phyloP scores from a whole-genome alignment of 1,140 invertebrate species.

The Aplysia californica region DNA sequence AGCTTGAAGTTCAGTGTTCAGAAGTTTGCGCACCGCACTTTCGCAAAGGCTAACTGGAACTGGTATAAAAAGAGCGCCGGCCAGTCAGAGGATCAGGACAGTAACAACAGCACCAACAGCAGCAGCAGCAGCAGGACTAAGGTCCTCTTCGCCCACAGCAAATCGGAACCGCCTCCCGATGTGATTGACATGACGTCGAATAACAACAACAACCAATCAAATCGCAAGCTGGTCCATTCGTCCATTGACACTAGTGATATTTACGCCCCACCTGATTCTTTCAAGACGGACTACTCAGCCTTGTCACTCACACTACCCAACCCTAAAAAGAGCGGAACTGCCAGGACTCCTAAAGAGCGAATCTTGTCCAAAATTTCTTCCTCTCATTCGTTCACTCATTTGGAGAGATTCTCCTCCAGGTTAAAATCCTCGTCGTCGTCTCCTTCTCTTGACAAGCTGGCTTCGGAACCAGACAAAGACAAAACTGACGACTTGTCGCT shows the following conservation, averaged over 20 bases:
- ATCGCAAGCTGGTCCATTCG: background rate
- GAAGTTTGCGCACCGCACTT: slow-evolving; percentile 33
- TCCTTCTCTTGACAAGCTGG: background rate
- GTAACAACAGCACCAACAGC: no score
- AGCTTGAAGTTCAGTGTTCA: slow-evolving; percentile 43
- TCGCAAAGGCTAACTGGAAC: slow-evolving; percentile 30
- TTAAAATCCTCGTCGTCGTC: background rate
- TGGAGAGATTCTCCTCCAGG: background rate
- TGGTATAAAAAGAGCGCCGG: slow-evolving; percentile 17
- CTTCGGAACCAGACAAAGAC: background rate
- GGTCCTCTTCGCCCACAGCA: background rate
- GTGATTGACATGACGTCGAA: slow-evolving; percentile 31
- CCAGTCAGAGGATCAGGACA: background rate
- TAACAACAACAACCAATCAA: background rate
- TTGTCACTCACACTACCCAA: background rate
- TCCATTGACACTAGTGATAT: background rate
- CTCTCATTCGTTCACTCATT: background rate
- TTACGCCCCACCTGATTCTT: background rate
- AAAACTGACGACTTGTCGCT: no score
- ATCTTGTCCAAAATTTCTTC: background rate
- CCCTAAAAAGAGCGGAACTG: background rate
- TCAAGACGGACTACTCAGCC: background rate
- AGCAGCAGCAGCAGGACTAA: no score
- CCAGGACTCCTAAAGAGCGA: background rate
- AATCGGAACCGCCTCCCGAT: slow-evolving; percentile 14